phyloP scores from a whole-genome alignment of 2,888 invertebrate species.

The Agriotes lineatus region DNA sequence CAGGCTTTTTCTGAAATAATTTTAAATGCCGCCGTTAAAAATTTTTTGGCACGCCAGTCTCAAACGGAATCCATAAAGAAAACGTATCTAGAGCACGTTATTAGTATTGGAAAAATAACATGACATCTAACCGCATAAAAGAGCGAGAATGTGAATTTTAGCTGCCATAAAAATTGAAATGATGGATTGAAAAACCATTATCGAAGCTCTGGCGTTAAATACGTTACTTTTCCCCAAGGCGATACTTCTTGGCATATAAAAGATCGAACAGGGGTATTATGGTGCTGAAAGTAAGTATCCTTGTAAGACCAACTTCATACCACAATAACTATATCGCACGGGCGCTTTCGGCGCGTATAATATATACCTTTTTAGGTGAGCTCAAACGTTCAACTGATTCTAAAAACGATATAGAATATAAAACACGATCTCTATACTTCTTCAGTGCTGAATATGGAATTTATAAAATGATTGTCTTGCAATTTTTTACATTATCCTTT shows the following conservation, averaged over 20 bases:
- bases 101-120: conserved; percentile 40
- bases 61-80: conserved; percentile 26
- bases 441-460: no score
- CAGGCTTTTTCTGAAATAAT: not conserved
- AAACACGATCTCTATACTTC: not conserved
- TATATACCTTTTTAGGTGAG: conserved; percentile 20
- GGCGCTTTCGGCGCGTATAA: not conserved
- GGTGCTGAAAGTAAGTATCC: conserved; percentile 39
- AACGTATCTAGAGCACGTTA: conserved; percentile 29
- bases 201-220: conserved; percentile 44
- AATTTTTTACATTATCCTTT: no score
- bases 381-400: conserved; percentile 3
- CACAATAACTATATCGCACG: conserved; percentile 32
- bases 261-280: conserved; percentile 43
- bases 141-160: conserved; percentile 47
- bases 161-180: conserved; percentile 51
- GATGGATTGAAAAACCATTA: conserved; percentile 51
- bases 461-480: no score
- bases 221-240: conserved; percentile 44
- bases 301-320: conserved; percentile 36
- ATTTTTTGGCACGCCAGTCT: not conserved
- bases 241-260: conserved; percentile 43
- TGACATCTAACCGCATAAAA: conserved; percentile 42
- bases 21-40: conserved; percentile 9
- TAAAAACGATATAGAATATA: not conserved